These are phyloP conservation scores for Brachionichthys hirsutus DNA, from an alignment of 2,113 vertebrate species.

Conservation along the genomic window DNA sequence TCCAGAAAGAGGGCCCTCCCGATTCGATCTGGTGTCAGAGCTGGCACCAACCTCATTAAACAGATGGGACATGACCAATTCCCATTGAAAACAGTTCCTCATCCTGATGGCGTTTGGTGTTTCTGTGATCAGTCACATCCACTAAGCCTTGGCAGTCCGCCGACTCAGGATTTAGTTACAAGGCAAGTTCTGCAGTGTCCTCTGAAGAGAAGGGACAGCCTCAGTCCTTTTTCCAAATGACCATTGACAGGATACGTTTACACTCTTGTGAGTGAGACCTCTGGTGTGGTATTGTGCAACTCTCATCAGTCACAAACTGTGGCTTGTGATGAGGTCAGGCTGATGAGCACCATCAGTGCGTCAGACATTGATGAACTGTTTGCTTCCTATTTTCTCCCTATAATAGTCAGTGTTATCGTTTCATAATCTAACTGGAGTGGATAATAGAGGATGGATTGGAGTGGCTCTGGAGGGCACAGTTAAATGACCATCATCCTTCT, in stretches of 20 bases:
- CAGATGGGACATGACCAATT: background rate
- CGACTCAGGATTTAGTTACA: background rate
- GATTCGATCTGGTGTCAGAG: background rate
- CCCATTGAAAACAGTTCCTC: no score
- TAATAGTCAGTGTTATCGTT: no score
- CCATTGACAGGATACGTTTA: background rate
- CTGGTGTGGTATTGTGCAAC: background rate
- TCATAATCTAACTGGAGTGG: no score
- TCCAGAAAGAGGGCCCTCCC: background rate
- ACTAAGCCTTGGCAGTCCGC: background rate
- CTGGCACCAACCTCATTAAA: slow-evolving; percentile 16
- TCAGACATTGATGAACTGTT: background rate
- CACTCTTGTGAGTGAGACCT: background rate
- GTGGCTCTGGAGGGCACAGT: no score
- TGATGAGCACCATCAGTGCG: background rate
- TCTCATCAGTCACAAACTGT: slow-evolving; percentile 1
- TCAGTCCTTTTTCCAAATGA: background rate
- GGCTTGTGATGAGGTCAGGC: background rate
- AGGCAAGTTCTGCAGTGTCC: background rate
- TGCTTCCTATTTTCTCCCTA: background rate
- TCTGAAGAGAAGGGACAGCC: slow-evolving; percentile 3
- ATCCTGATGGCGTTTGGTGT: background rate
- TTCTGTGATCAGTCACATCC: slow-evolving; percentile 4
- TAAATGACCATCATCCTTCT: no score
- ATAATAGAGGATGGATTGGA: no score